Base-by-base conservation (phyloP, 2,113 vertebrate genomes). In the Melanotaenia duboulayi region DNA sequence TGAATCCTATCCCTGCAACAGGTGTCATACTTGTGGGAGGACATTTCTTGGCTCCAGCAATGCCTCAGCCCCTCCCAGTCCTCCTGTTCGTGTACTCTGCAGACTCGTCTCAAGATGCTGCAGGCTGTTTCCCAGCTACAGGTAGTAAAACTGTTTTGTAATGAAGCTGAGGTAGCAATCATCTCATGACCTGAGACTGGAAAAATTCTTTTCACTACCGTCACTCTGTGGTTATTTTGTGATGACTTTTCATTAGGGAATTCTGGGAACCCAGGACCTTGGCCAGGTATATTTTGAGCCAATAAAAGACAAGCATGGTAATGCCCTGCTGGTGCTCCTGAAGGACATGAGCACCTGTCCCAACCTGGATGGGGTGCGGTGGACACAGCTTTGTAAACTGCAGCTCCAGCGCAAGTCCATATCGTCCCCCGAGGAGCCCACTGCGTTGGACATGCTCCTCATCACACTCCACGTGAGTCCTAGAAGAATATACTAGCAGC, bases 241-340 rank as follows among this genome's bases (percentile, higher is more conserved):
- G 39, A 25, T 59, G 13, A 22, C 14, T 51, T 65, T 68, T 51
- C 16, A 55, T 4, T 84, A 97, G 96, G 95, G 93, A 19, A 92
- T 96, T 69, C 91, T 97, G 55, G 95, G 96, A 63, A 96, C 95
- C 44, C 95, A 96, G 81, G 95, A 97, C 80, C 88, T 97, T 58
- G 96, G 96, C 1, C 95, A 95, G 74, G 94, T 96, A 48, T 97
- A 96, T 88, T 96, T 94, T 0, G 96, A 97, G 85, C 95, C 96
- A 0, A 87, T 97, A 84, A 96, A 96, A 82, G 96, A 97, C 93
- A 96, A 95, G 71, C 96, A 97, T 10, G 96, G 96, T n/a, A 97
- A 96, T n/a, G 94, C 94, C 42, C 79, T 97, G 77, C 90, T 97
- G 12, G 90, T 96, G 74, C 95, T 96, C 22, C 85, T 97, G 67